A percentile compares a stretch with the other conserved stretches of the same genome.
These are phyloP conservation scores for Ischnura elegans DNA, from an alignment of 2,888 invertebrate genomes.

Conservation along the genomic window DNA sequence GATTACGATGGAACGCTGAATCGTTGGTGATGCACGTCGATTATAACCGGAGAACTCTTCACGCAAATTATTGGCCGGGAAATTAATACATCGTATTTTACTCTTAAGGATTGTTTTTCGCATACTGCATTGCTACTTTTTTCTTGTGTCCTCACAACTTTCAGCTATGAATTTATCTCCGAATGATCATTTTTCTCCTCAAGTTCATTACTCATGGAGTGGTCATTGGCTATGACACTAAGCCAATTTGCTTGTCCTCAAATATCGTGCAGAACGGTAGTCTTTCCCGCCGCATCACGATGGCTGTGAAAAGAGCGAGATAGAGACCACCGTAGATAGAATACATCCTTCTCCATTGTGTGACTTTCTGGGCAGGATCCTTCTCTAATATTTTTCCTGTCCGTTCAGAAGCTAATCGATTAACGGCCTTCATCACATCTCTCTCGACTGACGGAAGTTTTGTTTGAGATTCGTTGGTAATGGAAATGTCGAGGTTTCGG, in stretches of 20 bases:
- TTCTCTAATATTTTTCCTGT: neutral
- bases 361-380: neutral
- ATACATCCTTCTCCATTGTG: neutral
- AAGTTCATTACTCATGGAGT: neutral
- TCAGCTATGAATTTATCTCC: neutral
- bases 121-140: neutral
- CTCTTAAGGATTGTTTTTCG: too few relatives aligned
- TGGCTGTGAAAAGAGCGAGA: neutral
- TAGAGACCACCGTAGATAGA: too few relatives aligned
- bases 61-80: too few relatives aligned
- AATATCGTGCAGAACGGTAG: neutral
- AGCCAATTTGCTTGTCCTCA: neutral
- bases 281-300: neutral
- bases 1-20: too few relatives aligned
- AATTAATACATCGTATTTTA: too few relatives aligned
- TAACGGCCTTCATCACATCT: neutral
- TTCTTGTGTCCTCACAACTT: neutral
- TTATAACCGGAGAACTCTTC: too few relatives aligned
- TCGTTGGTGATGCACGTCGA: too few relatives aligned
- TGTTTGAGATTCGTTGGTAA: neutral
- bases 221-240: neutral
- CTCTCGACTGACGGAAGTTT: neutral
- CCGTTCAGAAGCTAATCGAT: neutral
- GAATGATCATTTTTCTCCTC: neutral
- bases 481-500: neutral